Evolutionary conservation across 2,888 invertebrate species (phyloP).

Genomic region (Thymelicus acteon): DNA sequence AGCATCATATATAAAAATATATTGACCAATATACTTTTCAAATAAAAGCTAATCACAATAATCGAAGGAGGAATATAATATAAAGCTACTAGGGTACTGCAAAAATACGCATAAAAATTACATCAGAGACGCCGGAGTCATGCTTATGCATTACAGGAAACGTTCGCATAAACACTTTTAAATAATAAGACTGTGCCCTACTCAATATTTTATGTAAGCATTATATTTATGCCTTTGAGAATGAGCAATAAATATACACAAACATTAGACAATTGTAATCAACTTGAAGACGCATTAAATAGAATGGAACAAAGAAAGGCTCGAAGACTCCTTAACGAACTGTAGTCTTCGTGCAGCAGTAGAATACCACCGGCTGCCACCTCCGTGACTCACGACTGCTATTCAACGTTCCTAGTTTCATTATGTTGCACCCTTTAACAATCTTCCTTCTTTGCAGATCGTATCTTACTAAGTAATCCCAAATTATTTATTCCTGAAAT

Average conservation of each 20-base stretch:
- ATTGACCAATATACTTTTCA: background rate
- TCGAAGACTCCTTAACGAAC: background rate
- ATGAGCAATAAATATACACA: no score
- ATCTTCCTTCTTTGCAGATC: slow-evolving; percentile 5
- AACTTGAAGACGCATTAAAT: no score
- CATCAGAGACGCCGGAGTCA: slow-evolving; percentile 5
- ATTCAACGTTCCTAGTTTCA: slow-evolving; percentile 8
- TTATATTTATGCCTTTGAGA: no score
- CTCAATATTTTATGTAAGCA: background rate
- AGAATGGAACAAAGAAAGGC: background rate
- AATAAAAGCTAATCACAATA: background rate
- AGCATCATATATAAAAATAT: background rate
- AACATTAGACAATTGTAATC: no score
- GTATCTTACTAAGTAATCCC: background rate
- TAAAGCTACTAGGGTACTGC: background rate
- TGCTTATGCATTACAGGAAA: background rate
- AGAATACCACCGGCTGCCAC: slow-evolving; percentile 6
- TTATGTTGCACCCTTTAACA: background rate
- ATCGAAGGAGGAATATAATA: background rate
- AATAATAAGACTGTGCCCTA: slow-evolving; percentile 1
- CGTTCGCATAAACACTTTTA: no score
- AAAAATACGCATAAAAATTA: background rate
- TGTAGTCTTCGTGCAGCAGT: background rate
- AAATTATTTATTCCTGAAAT: slow-evolving; percentile 31
- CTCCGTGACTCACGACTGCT: slow-evolving; percentile 1